Evolutionary conservation across 2,113 vertebrate genomes (phyloP), one percentile per base, ranked within the genome.

Genomic region (Mola mola): DNA sequence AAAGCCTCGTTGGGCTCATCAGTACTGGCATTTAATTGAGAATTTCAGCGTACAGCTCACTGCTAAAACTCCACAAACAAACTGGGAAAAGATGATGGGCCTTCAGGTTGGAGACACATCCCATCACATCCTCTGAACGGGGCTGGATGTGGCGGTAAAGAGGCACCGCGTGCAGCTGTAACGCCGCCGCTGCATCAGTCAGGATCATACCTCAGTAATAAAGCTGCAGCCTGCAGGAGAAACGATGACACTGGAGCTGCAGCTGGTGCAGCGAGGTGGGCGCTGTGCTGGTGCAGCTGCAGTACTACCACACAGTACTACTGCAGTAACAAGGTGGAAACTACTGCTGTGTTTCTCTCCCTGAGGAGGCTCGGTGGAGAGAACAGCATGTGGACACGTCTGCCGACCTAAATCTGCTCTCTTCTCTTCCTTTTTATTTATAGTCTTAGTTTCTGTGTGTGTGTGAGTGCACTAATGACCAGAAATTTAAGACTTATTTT

Each of bases 321-420:
- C 69, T 71, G 74, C 66, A 72, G 77, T 69, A 75, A 75, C 72
- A 75, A 72, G 74, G 69, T 21, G 47, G 51, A 36, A 41, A 25
- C 52, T 49, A 40, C 22, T 8, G 26, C 21, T 22, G 42, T 67
- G 8, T 10, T 60, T 1, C 40, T 42, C 28, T n/a, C 61, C 55
- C 38, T 11, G 17, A 38, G 51, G 67, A 71, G 66, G 72, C 66
- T 68, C 24, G 40, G 33, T 33, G 66, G 69, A 50, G 64, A 78
- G 72, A 74, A 66, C 24, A 40, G 59, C 4, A 70, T 81, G 77
- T 72, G 81, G 79, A 84, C 87, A 66, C 43, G 79, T 89, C 83
- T 82, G 80, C 66, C 87, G 87, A 85, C 85, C 85, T 82, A 85
- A 82, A 83, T 89, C 85, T 85, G 77, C 83, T 83, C 68, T 62